Evolutionary conservation across 2,888 invertebrate genomes (phyloP), one percentile per base, ranked within the genome.

Genomic region (Tridacna crocea): DNA sequence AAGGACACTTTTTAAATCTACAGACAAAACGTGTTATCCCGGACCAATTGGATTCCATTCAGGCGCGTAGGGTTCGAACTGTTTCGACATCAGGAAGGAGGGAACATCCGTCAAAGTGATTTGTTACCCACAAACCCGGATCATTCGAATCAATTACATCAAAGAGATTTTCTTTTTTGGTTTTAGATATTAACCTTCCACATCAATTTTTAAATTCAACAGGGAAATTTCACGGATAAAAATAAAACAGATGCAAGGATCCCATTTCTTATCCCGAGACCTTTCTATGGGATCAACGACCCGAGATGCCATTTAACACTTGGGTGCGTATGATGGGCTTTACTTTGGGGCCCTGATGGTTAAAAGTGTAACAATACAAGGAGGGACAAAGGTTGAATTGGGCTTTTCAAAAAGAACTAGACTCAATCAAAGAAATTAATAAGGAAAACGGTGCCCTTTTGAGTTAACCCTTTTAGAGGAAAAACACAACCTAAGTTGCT

Each of bases 171-270:
- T 36, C n/a, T 46, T 13, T 36, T 66, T 46, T 46, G 17, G 46
- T 27, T 66, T 66, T 36, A 46, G 46, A 22, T 61, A 61, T 61
- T 61, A 22, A n/a, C 22, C 47, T 70, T 70, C 48, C 70, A 51
- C 51, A 22, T 70, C 70, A 70, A 46, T 70, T 24, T 70, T 70
- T 70, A 51, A 86, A 77, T 47, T 77, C 81, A 78, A 82, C 81
- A 77, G 77, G 78, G 60, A 58, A 51, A 72, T 47, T 78, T 63
- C 63, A 63, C 58, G 48, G 60, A 61, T 36, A 51, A 68, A 75
- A 84, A 72, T 63, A 82, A 84, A 86, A 84, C 86, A 86, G 86
- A 86, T 86, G 86, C 86, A 86, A 79, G 68, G 70, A 60, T 70
- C 74, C 74, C 58, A 48, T 72, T 65, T 48, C 72, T 80, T 79